phyloP scores from a whole-genome alignment of 2,888 invertebrate species.

The Eupithecia dodoneata region DNA sequence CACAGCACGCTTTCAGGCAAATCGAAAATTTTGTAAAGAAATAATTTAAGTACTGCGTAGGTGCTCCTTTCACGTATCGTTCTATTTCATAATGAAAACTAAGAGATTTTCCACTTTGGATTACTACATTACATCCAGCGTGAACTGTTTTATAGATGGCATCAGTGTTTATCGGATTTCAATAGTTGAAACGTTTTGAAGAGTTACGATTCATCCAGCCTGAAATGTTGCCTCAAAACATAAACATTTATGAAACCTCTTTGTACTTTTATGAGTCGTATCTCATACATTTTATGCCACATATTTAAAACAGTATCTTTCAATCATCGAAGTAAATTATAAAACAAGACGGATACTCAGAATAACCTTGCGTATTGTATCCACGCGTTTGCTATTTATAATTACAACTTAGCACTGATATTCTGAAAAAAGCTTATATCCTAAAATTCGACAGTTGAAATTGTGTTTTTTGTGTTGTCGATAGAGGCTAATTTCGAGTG shows the following conservation, averaged over 20 bases:
- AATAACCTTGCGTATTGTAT: constrained; percentile 80
- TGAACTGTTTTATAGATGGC: constrained; percentile 46
- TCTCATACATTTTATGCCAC: constrained; percentile 60
- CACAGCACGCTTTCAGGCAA: not conserved
- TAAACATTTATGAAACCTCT: constrained; percentile 66
- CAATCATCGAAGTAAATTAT: constrained; percentile 72
- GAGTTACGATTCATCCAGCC: constrained; percentile 67
- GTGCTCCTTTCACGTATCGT: not conserved
- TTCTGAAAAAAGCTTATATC: constrained; percentile 60
- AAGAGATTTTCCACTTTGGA: constrained; percentile 11
- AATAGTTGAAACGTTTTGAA: constrained; percentile 59
- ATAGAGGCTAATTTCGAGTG: constrained; percentile 67
- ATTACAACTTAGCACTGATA: constrained; percentile 71
- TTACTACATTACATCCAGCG: constrained; percentile 20
- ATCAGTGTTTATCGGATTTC: constrained; percentile 56
- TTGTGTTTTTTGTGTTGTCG: constrained; percentile 44
- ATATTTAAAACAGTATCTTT: constrained; percentile 69
- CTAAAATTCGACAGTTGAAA: constrained; percentile 45
- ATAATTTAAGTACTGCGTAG: not conserved
- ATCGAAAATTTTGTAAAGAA: not conserved
- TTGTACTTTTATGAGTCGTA: constrained; percentile 65
- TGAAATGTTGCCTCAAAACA: constrained; percentile 64
- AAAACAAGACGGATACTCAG: constrained; percentile 75
- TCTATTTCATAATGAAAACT: not conserved
- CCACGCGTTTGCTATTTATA: constrained; percentile 81